Conservation (phyloP, 2,888 invertebrate genomes). For the Temnothorax unifasciatus region DNA sequence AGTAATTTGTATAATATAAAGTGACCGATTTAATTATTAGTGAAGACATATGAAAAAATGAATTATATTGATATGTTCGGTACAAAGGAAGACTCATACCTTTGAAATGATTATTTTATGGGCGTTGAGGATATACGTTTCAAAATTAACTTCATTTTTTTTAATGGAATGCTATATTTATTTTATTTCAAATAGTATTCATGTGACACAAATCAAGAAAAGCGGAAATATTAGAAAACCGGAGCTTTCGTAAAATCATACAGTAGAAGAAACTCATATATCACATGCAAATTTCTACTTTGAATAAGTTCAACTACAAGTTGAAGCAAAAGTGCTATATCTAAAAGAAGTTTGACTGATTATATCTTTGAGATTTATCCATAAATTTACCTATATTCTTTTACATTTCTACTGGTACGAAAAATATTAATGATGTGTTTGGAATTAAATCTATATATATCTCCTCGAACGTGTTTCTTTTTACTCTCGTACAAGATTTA, state of each 20-base stretch:
- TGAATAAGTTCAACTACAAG: not conserved
- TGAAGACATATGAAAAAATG: too few relatives aligned
- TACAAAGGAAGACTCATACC: too few relatives aligned
- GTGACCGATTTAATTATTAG: too few relatives aligned
- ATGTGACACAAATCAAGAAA: not conserved
- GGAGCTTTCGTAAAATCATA: conserved; percentile 15
- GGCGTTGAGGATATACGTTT: too few relatives aligned
- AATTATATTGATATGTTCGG: too few relatives aligned
- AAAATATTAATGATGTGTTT: conserved; percentile 4
- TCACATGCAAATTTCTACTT: not conserved
- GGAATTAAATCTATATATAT: not conserved
- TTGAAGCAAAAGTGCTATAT: not conserved
- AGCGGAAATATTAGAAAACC: not conserved
- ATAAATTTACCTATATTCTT: not conserved
- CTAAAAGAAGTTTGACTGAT: conserved; percentile 14
- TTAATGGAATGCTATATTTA: too few relatives aligned
- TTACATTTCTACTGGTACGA: not conserved
- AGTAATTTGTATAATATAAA: too few relatives aligned
- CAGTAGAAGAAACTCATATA: not conserved
- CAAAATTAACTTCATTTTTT: too few relatives aligned
- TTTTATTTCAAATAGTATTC: too few relatives aligned
- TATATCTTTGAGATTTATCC: not conserved
- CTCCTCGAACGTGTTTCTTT: not conserved
- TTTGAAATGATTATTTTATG: too few relatives aligned
- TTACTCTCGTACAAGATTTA: not conserved